phyloP scores from a whole-genome alignment of 2,113 vertebrate species.

The Pachycephala philippinensis region DNA sequence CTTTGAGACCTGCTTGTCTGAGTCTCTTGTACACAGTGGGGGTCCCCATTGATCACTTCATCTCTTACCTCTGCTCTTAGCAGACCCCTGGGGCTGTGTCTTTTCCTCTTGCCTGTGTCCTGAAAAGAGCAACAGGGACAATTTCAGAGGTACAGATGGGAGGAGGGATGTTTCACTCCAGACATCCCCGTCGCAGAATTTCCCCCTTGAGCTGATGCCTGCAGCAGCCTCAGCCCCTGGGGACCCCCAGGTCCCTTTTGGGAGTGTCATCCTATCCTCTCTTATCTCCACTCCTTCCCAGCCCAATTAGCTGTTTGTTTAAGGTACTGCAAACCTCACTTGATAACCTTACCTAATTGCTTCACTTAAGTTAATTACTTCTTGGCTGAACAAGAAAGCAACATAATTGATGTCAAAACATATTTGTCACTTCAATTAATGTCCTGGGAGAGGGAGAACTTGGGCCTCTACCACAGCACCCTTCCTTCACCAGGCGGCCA shows the following conservation, averaged over 20 bases:
- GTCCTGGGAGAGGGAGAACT: not conserved
- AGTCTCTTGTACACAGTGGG: not conserved
- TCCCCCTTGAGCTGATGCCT: not conserved
- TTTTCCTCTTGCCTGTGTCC: not conserved
- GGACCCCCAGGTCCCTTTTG: not conserved
- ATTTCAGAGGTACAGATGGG: not conserved
- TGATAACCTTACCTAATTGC: slow-evolving; percentile 53
- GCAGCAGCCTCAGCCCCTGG: not conserved
- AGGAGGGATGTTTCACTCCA: not conserved
- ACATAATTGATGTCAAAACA: slow-evolving; percentile 23
- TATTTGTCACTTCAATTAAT: slow-evolving; percentile 27
- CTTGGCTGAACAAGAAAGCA: slow-evolving; percentile 41
- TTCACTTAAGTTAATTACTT: slow-evolving; percentile 56
- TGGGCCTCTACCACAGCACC: not conserved
- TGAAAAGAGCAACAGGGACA: not conserved
- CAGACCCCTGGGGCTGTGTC: not conserved
- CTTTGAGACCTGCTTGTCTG: not conserved
- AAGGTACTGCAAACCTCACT: not conserved
- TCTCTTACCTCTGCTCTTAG: not conserved
- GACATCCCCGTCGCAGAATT: rapidly evolving
- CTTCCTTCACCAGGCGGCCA: not conserved
- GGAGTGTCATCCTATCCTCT: not conserved
- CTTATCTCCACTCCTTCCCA: not conserved
- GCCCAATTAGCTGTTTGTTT: slow-evolving; percentile 2
- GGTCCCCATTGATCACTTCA: not conserved